A percentile compares a stretch with the other conserved stretches of the same genome.
These are phyloP conservation scores for Venustaconcha ellipsiformis DNA, from an alignment of 1,140 invertebrate species.

Conservation along the genomic window DNA sequence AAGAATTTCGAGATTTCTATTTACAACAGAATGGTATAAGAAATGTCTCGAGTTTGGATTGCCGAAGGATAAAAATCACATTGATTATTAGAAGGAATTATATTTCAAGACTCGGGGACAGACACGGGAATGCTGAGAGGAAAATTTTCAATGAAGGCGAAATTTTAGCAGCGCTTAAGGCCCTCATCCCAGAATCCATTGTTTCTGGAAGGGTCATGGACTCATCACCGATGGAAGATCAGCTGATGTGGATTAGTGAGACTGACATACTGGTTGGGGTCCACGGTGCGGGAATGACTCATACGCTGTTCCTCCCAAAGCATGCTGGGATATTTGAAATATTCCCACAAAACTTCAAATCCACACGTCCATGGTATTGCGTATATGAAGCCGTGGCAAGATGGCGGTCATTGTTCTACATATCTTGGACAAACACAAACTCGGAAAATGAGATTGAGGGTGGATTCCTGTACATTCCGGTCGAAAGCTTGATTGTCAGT, in stretches of 20 bases:
- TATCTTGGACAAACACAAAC: constrained; percentile 47
- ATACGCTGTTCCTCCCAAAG: constrained; percentile 92
- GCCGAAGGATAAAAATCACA: constrained; percentile 36
- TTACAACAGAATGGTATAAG: constrained; percentile 32
- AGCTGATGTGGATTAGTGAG: constrained; percentile 70
- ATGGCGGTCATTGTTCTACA: constrained; percentile 53
- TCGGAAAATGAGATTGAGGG: constrained; percentile 26
- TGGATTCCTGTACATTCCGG: too few relatives aligned
- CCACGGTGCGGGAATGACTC: constrained; percentile 96
- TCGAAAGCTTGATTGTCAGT: too few relatives aligned
- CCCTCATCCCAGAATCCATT: constrained; percentile 3
- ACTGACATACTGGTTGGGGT: constrained; percentile 95
- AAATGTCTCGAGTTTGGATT: constrained; percentile 16
- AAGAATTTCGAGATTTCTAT: constrained; percentile 57
- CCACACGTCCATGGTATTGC: too few relatives aligned
- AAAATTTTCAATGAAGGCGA: constrained; percentile 48
- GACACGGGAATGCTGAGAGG: constrained; percentile 32
- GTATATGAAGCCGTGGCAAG: constrained; percentile 32
- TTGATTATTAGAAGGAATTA: constrained; percentile 53
- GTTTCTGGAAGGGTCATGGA: constrained; percentile 49
- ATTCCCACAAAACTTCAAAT: constrained; percentile 70
- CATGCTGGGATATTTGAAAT: constrained; percentile 96
- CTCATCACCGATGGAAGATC: constrained; percentile 40
- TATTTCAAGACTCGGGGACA: constrained; percentile 47
- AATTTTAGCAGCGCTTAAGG: constrained; percentile 20